These are phyloP conservation scores for Ormia ochracea DNA, from an alignment of 2,888 invertebrate genomes.

Conservation along the genomic window DNA sequence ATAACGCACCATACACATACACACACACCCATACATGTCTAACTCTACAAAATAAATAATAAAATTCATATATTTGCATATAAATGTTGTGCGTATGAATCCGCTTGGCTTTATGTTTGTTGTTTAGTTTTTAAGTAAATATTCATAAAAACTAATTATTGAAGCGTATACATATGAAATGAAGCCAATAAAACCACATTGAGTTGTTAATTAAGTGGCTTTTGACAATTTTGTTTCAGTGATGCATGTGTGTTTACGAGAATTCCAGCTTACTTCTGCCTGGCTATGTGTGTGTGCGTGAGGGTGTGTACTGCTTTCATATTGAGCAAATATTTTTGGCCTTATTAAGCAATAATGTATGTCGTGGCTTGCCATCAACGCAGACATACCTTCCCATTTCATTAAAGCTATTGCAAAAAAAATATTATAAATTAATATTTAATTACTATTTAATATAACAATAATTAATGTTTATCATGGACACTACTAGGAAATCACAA, in stretches of 20 bases:
- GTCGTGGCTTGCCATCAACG: background rate
- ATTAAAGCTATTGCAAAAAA: conserved; percentile 15
- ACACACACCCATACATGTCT: too few relatives aligned
- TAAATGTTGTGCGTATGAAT: background rate
- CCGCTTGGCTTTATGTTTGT: background rate
- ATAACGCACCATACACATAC: background rate
- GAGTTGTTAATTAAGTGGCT: conserved; percentile 63
- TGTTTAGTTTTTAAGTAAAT: conserved; percentile 50
- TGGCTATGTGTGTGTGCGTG: conserved; percentile 39
- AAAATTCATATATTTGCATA: conserved; percentile 18
- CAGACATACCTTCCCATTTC: background rate
- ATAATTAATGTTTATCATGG: conserved; percentile 56
- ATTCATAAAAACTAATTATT: conserved; percentile 60
- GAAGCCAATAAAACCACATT: conserved; percentile 62
- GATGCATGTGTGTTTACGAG: conserved; percentile 54
- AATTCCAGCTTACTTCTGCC: background rate
- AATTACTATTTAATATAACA: conserved; percentile 61
- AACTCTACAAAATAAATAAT: background rate
- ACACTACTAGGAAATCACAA: background rate
- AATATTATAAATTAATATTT: conserved; percentile 58
- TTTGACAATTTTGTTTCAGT: conserved; percentile 54
- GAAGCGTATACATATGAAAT: conserved; percentile 57
- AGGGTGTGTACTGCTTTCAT: conserved; percentile 25
- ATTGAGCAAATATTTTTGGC: conserved; percentile 17
- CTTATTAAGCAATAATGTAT: conserved; percentile 5